phyloP scores from a whole-genome alignment of 2,888 invertebrate species.

The Calephelis perditalis region DNA sequence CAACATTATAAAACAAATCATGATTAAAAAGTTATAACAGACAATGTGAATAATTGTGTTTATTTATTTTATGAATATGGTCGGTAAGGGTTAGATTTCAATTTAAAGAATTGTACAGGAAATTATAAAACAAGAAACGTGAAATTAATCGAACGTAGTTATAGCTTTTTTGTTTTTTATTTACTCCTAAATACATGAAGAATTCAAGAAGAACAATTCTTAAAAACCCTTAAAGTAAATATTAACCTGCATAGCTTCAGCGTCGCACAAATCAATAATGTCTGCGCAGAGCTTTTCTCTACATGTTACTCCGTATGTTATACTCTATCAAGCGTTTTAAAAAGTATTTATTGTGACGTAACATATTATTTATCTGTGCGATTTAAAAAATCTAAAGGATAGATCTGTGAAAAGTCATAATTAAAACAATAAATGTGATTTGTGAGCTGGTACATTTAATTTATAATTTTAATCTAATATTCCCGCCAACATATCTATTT shows the following conservation, averaged over 20 bases:
- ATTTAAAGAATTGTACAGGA: slow-evolving; percentile 10
- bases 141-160: neutral
- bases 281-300: slow-evolving; percentile 50
- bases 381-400: slow-evolving; percentile 12
- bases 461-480: neutral
- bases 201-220: slow-evolving; percentile 21
- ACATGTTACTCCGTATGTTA: slow-evolving; percentile 15
- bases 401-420: neutral
- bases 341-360: slow-evolving; percentile 12
- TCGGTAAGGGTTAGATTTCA: slow-evolving; percentile 25
- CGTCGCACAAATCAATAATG: slow-evolving; percentile 62
- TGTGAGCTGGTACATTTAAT: neutral
- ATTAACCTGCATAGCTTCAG: slow-evolving; percentile 39
- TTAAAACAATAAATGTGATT: neutral
- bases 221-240: slow-evolving; percentile 40
- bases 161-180: neutral
- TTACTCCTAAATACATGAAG: slow-evolving; percentile 18
- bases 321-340: slow-evolving; percentile 28
- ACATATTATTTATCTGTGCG: neutral
- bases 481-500: slow-evolving; percentile 5
- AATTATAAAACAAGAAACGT: neutral
- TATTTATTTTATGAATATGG: slow-evolving; percentile 28
- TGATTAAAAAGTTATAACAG: slow-evolving; percentile 59
- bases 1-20: slow-evolving; percentile 45
- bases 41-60: slow-evolving; percentile 42